Base-by-base conservation (phyloP, 2,888 invertebrate species). In the Tuta absoluta region DNA sequence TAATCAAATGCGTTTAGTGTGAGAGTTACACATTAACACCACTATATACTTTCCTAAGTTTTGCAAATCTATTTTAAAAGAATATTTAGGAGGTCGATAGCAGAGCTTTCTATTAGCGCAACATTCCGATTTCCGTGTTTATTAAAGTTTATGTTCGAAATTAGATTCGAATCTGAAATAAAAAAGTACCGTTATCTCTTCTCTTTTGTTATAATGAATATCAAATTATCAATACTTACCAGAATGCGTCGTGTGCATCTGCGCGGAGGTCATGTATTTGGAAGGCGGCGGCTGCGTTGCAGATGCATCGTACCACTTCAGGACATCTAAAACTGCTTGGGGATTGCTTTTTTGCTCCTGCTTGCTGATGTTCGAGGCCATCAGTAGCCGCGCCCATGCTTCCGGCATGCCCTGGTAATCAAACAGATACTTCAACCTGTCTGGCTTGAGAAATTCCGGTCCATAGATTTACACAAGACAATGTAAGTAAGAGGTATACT, bases 341-440 rank as follows among this genome's bases (percentile, higher is more conserved):
- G 99, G 99, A 92, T 99, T 99, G 87, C 98, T 98, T 93, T 99
- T 98, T 91, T 99, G 99, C 82, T 99, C 99, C 87, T 97, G 97
- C 86, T 99, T 99, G 89, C 98, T 98, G 91, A 99, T 99, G 89
- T 99, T 99, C 65, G 99, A 99, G 76, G 97, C 96, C 95, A 98
- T 98, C 80, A 99, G 93, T 79, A 99, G 93, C 80, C 97, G 94
- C 67, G 98, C 98, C 99, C 99, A 99, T 77, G 98, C 98, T 91
- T 99, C 98, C 67, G 99, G 99, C 99, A 99, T 99, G 68, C 99
- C 99, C 98, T 99, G 93, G 51, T 67, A n/a, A 41, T n/a, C 19
- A n/a, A 10, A 56, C 12, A 28, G 76, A 80, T 77, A 75, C 82
- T 79, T 45, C 45, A 45, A n/a, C 1, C 17, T 17, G n/a, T 11